Evolutionary conservation across 2,888 invertebrate genomes (phyloP), one percentile per base, ranked within the genome.

Genomic region (Eupithecia dodoneata): DNA sequence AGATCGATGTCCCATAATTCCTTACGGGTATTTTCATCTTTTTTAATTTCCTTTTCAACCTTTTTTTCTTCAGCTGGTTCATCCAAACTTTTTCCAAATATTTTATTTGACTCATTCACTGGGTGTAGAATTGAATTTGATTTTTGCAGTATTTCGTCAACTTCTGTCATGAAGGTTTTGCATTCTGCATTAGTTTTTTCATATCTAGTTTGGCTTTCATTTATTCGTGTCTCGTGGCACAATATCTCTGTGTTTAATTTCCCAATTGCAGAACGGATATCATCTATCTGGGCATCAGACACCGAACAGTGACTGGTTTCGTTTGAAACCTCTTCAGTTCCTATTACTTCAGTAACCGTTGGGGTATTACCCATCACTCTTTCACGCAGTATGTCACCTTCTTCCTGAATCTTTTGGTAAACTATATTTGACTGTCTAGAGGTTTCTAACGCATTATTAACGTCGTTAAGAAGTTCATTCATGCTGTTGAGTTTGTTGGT

Each of bases 401-500:
- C 91, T 76, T 89, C 88, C 81, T 90, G 91, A 45, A 95, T 86
- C 83, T 92, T 91, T 79, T 93, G 88, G 83, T 92, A 95, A 59
- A 84, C 89, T 18, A 92, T 79, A 80, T 92, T 93, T 42, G 94
- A 94, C 81, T 92, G 91, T 79, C 87, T 90, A 18, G 93, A 95
- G 82, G 90, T 93, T 84, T 94, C 94, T 72, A 95, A 86, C 18
- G 94, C 92, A 75, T 88, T 87, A 81, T 95, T 95, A 1, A 95
- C 95, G 81, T 95, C 95, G 72, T 91, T 92, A 0, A 95, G 83
- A 73, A 95, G 85, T 80, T 94, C 95, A 80, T 94, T 94, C 93
- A 95, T 94, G 77, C 91, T 93, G 49, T 95, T 93, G 1, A 95
- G 81, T 85, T 95, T 95, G 81, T 94, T 95, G 2, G 93, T 93